Evolutionary conservation across 2,888 invertebrate genomes (phyloP).

Genomic region (Barypeithes pellucidus): DNA sequence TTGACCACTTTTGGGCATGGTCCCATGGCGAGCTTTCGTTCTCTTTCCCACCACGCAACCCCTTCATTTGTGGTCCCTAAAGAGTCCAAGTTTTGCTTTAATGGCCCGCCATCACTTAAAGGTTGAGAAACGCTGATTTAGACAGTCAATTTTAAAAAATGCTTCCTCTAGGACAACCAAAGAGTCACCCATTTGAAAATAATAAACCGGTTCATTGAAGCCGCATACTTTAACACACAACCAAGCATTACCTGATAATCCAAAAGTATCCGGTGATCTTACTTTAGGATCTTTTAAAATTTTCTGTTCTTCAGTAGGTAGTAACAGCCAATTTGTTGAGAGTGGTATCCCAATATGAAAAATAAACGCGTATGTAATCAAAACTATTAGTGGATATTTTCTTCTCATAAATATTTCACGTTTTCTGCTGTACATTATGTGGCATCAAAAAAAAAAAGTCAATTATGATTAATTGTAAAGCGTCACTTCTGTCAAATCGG

Average conservation of each 20-base stretch:
- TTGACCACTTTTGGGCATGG: no score
- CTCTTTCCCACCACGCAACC: no score
- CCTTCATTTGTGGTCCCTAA: no score
- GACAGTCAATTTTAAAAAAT: no score
- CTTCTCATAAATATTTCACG: conserved; percentile 38
- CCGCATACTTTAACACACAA: neutral
- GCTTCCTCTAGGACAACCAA: no score
- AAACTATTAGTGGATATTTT: conserved; percentile 41
- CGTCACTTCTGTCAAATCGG: neutral
- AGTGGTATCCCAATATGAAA: conserved; percentile 54
- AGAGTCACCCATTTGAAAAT: no score
- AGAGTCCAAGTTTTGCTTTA: no score
- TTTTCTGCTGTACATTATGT: conserved; percentile 22
- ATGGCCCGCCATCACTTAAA: no score
- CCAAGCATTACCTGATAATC: conserved; percentile 11
- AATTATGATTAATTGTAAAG: neutral
- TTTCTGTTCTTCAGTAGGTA: conserved; percentile 39
- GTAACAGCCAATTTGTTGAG: conserved; percentile 32
- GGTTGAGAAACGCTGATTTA: no score
- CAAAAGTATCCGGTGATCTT: conserved; percentile 6
- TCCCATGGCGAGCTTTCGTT: no score
- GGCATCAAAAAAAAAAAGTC: neutral
- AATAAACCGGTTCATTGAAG: neutral
- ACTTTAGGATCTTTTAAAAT: conserved; percentile 33
- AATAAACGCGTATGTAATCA: conserved; percentile 47